phyloP scores from a whole-genome alignment of 1,140 invertebrate species.

The Lamellibrachia luymesi region DNA sequence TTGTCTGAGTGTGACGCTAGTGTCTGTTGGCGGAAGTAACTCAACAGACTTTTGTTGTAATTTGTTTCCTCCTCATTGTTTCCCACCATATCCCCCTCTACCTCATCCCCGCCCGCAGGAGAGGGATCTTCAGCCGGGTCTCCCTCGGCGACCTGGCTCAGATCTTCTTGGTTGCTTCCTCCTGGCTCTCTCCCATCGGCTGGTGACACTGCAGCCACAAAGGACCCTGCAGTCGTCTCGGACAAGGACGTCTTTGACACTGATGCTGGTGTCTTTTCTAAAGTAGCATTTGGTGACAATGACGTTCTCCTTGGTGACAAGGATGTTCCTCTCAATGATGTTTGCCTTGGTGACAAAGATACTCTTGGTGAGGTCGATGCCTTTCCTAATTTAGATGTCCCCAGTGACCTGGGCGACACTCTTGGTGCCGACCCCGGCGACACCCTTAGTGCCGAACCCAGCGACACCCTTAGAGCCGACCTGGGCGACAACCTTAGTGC shows the following conservation, averaged over 20 bases:
- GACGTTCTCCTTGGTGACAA: not conserved
- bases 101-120: too few species aligned
- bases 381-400: not conserved
- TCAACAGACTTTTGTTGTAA: constrained; percentile 1
- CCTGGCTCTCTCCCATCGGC: not conserved
- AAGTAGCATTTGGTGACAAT: not conserved
- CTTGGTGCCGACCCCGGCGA: not conserved
- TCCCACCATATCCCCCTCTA: not conserved
- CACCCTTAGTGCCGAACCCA: not conserved
- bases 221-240: not conserved
- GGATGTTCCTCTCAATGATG: too few species aligned
- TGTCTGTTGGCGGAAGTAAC: not conserved
- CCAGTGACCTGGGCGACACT: not conserved
- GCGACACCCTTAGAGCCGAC: not conserved
- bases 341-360: not conserved
- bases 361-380: not conserved
- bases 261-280: not conserved
- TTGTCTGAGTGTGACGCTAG: not conserved
- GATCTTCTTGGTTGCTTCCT: not conserved
- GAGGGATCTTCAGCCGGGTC: not conserved
- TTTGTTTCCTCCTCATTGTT: not conserved
- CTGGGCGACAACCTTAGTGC: not conserved
- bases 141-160: not conserved
- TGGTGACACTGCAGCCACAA: not conserved
- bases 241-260: not conserved